Conservation (phyloP, 1,140 invertebrate genomes). For the Orius insidiosus region DNA sequence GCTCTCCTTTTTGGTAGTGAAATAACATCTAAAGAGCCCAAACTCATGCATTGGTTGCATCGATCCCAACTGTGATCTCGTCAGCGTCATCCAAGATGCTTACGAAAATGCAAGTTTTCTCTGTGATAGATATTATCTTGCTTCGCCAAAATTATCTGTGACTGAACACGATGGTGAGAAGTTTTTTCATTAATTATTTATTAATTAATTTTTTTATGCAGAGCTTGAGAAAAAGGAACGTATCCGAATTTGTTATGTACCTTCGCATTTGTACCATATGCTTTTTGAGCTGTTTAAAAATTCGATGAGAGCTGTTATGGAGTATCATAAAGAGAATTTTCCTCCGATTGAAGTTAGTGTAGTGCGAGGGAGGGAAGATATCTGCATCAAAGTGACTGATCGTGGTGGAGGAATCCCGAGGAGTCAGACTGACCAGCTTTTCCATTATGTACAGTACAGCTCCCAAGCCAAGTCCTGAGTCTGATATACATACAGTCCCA, state of each 20-base stretch:
- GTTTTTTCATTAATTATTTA: too few species aligned
- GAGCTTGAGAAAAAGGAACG: conserved; percentile 33
- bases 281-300: conserved; percentile 98
- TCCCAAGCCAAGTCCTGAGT: conserved; percentile 66
- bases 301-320: conserved; percentile 90
- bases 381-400: conserved; percentile 90
- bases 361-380: conserved; percentile 83
- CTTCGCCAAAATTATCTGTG: conserved; percentile 71
- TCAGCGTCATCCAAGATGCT: conserved; percentile 72
- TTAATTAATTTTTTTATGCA: neutral
- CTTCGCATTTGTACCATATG: conserved; percentile 97
- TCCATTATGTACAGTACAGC: conserved; percentile 99
- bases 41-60: conserved; percentile 67
- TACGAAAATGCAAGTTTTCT: conserved; percentile 94
- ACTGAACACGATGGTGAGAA: conserved; percentile 55
- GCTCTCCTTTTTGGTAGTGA: conserved; percentile 75
- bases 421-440: conserved; percentile 70
- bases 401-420: conserved; percentile 84
- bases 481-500: conserved; percentile 66
- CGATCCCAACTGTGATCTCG: conserved; percentile 81
- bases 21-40: conserved; percentile 27
- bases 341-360: conserved; percentile 79
- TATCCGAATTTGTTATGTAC: conserved; percentile 86
- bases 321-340: conserved; percentile 54
- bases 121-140: conserved; percentile 94